Percentiles rank a stretch among this genome's conserved stretches.
Conservation (phyloP, 2,888 invertebrate species). For the Panopea generosa region DNA sequence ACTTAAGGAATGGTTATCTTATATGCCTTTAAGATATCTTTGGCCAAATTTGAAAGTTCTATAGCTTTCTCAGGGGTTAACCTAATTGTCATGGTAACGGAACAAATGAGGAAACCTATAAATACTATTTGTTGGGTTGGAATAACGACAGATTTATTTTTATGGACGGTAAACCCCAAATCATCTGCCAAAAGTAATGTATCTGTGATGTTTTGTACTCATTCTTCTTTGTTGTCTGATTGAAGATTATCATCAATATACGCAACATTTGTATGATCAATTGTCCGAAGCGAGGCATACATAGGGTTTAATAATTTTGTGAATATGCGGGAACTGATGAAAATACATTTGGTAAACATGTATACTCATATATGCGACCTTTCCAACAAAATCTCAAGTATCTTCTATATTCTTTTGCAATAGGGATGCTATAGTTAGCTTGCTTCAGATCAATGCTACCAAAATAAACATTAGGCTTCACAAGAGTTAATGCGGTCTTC, state of each 20-base stretch:
- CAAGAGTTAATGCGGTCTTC: constrained; percentile 20
- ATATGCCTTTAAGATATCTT: too few species aligned
- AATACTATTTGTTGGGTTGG: constrained; percentile 30
- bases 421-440: constrained; percentile 41
- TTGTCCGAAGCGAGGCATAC: constrained; percentile 12
- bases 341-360: not conserved
- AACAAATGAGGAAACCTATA: constrained; percentile 27
- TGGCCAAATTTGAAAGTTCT: too few species aligned
- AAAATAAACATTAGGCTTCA: constrained; percentile 48
- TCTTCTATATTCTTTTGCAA: constrained; percentile 26
- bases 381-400: constrained; percentile 46
- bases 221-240: not conserved
- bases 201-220: constrained; percentile 6
- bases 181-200: constrained; percentile 7
- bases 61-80: too few species aligned
- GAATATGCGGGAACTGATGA: constrained; percentile 30
- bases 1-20: too few species aligned
- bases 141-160: too few species aligned
- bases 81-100: constrained; percentile 32
- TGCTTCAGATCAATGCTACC: too few species aligned
- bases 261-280: constrained; percentile 6
- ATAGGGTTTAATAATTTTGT: constrained; percentile 41
- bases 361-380: not conserved
- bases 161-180: constrained; percentile 35
- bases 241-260: constrained; percentile 20